These are phyloP conservation scores for Florisuga fusca DNA, from an alignment of 2,797 vertebrate genomes.

Conservation along the genomic window DNA sequence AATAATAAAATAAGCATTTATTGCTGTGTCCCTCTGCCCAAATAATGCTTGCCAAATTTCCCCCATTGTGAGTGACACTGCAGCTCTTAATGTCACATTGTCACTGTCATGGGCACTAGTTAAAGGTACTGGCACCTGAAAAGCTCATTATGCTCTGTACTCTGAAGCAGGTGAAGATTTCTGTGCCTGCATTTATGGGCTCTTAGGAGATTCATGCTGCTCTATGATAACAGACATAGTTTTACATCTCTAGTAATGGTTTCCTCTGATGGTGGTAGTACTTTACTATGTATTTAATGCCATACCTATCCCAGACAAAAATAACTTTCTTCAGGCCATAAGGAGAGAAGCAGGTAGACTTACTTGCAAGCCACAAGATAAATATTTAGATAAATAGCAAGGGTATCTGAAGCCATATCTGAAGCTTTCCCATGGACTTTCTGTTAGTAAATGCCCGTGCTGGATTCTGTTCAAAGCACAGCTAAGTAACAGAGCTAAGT, in stretches of 20 bases:
- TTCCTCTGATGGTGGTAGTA: not conserved
- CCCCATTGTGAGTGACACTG: fast-evolving
- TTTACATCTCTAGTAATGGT: not conserved
- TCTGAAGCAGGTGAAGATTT: not conserved
- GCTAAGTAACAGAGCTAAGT: not conserved
- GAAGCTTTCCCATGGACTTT: not conserved
- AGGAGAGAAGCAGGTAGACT: not conserved
- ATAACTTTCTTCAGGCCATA: not conserved
- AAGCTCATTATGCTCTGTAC: not conserved
- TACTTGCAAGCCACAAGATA: not conserved
- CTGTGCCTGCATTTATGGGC: not conserved
- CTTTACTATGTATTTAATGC: not conserved
- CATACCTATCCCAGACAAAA: not conserved
- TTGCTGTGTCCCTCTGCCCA: not conserved
- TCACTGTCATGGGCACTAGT: not conserved
- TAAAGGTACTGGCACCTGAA: not conserved
- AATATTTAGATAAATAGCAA: slow-evolving; percentile 12
- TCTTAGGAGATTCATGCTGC: not conserved
- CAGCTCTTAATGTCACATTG: not conserved
- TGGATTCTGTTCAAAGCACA: slow-evolving; percentile 33
- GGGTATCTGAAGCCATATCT: not conserved
- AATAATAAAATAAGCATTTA: not conserved
- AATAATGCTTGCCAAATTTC: not conserved
- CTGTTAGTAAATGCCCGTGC: not conserved
- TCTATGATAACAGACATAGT: fast-evolving